These are phyloP conservation scores for Drosophila micromelanica DNA, from an alignment of 1,140 invertebrate genomes.

Conservation along the genomic window DNA sequence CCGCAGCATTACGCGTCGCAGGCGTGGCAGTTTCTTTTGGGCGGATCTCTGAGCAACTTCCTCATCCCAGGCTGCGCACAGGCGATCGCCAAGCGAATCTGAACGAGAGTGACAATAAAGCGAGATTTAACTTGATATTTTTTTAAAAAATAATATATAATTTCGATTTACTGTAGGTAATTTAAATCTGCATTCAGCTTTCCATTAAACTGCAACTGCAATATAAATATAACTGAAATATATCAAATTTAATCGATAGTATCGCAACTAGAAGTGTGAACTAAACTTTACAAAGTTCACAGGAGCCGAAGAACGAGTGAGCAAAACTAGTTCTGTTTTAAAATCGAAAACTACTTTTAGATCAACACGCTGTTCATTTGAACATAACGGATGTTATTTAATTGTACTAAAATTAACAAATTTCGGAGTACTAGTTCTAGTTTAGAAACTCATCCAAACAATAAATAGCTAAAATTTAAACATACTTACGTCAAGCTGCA, in stretches of 20 bases:
- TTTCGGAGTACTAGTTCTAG: too few relatives aligned
- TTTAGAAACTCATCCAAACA: neutral
- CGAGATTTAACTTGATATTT: neutral
- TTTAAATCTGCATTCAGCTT: too few relatives aligned
- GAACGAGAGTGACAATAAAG: neutral
- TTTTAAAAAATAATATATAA: too few relatives aligned
- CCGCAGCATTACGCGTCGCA: slow-evolving; percentile 40
- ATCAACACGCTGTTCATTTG: neutral
- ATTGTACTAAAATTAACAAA: too few relatives aligned
- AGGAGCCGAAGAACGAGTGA: too few relatives aligned
- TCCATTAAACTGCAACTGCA: too few relatives aligned
- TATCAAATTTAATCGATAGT: too few relatives aligned
- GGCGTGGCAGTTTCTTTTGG: slow-evolving; percentile 50
- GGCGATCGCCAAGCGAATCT: slow-evolving; percentile 58
- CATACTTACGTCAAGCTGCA: neutral
- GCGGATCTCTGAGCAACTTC: slow-evolving; percentile 41
- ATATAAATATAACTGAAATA: neutral
- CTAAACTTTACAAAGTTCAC: too few relatives aligned
- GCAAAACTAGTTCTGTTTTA: too few relatives aligned
- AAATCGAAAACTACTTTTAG: too few relatives aligned
- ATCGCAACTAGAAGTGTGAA: too few relatives aligned
- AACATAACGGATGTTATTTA: too few relatives aligned
- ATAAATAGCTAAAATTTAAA: neutral
- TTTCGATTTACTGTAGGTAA: neutral
- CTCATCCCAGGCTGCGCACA: slow-evolving; percentile 66